These are phyloP conservation scores for Chrysemys picta DNA, from an alignment of 2,113 vertebrate genomes.

Conservation along the genomic window DNA sequence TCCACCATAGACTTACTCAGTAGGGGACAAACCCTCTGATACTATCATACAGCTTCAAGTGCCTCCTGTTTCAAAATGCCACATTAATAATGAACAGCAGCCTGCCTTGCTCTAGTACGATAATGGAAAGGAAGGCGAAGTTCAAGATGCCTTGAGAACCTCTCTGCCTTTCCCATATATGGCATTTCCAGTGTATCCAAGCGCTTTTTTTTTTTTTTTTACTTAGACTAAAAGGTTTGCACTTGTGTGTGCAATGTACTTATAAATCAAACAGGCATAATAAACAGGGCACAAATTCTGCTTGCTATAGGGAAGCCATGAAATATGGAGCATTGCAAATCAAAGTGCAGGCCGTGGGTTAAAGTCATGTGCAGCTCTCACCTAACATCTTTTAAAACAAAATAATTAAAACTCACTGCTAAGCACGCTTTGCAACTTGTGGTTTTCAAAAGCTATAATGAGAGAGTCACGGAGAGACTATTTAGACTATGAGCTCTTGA, in stretches of 20 bases:
- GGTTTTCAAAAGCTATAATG: not conserved
- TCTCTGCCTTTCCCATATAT: conserved; percentile 16
- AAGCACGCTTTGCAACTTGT: not conserved
- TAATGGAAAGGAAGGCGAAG: not conserved
- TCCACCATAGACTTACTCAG: not conserved
- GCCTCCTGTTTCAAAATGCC: not conserved
- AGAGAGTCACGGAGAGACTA: not conserved
- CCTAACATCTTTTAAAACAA: not conserved
- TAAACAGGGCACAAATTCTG: conserved; percentile 6
- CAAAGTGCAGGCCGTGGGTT: not conserved
- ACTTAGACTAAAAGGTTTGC: not conserved
- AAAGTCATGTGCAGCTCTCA: not conserved
- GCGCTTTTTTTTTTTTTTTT: not conserved
- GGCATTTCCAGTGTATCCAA: not conserved
- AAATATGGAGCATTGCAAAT: not conserved
- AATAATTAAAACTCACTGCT: not conserved
- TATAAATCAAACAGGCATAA: conserved; percentile 37
- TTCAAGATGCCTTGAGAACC: not conserved
- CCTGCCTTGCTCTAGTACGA: not conserved
- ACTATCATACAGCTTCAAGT: not conserved
- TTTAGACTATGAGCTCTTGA: not conserved
- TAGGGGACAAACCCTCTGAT: rapidly evolving
- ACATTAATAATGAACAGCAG: not conserved
- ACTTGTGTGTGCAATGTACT: conserved; percentile 4
- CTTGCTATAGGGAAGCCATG: not conserved